Evolutionary conservation across 2,113 vertebrate genomes (phyloP).

Genomic region (Papio anubis): DNA sequence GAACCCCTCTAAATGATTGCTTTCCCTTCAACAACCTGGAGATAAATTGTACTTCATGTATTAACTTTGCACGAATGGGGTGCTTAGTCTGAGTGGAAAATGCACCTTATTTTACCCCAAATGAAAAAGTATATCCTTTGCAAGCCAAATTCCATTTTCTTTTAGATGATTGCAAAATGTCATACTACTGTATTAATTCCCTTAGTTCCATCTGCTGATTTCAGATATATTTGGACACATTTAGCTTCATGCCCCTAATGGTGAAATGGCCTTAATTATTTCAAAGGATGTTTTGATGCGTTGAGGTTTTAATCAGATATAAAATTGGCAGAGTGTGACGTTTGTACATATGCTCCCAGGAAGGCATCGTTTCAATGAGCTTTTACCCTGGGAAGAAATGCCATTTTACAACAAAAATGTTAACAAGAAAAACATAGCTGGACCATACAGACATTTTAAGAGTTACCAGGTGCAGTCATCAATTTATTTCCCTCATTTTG

Average conservation of each 20-base stretch:
- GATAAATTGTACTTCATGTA: constrained; percentile 78
- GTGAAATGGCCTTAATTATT: constrained; percentile 72
- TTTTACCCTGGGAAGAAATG: constrained; percentile 28
- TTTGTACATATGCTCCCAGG: constrained; percentile 22
- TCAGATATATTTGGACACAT: constrained; percentile 66
- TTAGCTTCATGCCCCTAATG: constrained; percentile 43
- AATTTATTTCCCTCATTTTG: background rate
- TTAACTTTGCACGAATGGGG: constrained; percentile 69
- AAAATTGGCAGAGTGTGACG: constrained; percentile 66
- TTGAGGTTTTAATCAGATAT: constrained; percentile 67
- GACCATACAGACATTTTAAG: background rate
- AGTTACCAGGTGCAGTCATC: background rate
- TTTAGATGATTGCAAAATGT: constrained; percentile 72
- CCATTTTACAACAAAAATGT: background rate
- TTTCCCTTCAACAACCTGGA: constrained; percentile 77
- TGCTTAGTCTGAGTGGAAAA: constrained; percentile 70
- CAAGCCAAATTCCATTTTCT: constrained; percentile 74
- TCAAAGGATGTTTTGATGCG: constrained; percentile 61
- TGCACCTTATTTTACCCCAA: constrained; percentile 48
- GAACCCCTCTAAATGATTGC: constrained; percentile 76
- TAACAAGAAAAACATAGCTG: background rate
- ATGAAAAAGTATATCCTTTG: constrained; percentile 63
- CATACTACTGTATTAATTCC: constrained; percentile 65
- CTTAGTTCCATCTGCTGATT: constrained; percentile 43
- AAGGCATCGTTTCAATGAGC: background rate